phyloP scores from a whole-genome alignment of 2,113 vertebrate genomes.

The Embiotoca jacksoni region DNA sequence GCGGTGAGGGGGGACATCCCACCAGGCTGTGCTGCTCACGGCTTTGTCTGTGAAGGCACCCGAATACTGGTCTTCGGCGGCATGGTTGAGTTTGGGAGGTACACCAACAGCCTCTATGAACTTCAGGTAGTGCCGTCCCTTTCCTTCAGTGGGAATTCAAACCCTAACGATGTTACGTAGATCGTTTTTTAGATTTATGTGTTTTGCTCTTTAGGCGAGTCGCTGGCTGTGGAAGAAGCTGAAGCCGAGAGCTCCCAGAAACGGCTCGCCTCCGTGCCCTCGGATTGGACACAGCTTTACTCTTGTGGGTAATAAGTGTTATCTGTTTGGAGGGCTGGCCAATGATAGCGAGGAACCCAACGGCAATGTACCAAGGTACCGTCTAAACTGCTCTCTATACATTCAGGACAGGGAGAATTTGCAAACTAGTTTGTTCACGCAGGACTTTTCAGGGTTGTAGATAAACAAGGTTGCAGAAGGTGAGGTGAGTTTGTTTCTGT shows the following conservation, averaged over 20 bases:
- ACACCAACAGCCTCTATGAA: slow-evolving; percentile 95
- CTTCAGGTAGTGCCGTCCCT: slow-evolving; percentile 88
- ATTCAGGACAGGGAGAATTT: no score
- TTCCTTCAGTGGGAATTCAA: neutral
- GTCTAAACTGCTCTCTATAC: no score
- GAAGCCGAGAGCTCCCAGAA: slow-evolving; percentile 91
- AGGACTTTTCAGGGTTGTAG: no score
- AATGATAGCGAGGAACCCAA: slow-evolving; percentile 96
- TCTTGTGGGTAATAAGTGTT: slow-evolving; percentile 92
- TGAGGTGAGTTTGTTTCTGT: no score
- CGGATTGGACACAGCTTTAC: slow-evolving; percentile 94
- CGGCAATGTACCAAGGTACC: slow-evolving; percentile 93
- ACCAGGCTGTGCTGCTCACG: slow-evolving; percentile 96
- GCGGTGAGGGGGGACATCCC: slow-evolving; percentile 98
- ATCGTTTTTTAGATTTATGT: neutral
- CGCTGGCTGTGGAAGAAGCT: slow-evolving; percentile 99
- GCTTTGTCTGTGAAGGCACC: slow-evolving; percentile 95
- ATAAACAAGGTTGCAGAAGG: no score
- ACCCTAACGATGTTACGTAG: no score
- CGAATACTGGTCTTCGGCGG: slow-evolving; percentile 96
- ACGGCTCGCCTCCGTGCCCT: slow-evolving; percentile 87
- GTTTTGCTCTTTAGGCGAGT: slow-evolving; percentile 85
- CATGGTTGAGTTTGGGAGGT: slow-evolving; percentile 98
- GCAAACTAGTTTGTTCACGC: no score
- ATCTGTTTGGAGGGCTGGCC: slow-evolving; percentile 93